Percentiles rank a stretch among this genome's conserved stretches.
phyloP scores from a whole-genome alignment of 2,888 invertebrate species.

The Pterobdella sp. region DNA sequence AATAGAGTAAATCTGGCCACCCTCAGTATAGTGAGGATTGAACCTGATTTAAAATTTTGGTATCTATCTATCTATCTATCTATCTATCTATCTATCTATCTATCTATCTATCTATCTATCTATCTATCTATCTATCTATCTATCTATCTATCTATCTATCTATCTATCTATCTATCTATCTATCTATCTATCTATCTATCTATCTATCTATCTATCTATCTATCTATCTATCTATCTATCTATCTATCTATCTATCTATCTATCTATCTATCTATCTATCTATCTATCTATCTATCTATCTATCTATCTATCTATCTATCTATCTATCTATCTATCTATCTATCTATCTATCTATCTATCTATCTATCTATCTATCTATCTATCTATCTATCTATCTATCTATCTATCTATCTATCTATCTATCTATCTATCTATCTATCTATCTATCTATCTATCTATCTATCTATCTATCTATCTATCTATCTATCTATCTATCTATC shows the following conservation, averaged over 20 bases:
- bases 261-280: constrained; percentile 8
- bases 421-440: constrained; percentile 8
- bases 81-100: constrained; percentile 8
- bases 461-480: constrained; percentile 2
- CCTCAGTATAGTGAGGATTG: no score
- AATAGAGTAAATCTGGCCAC: no score
- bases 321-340: constrained; percentile 8
- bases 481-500: constrained; percentile 6
- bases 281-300: constrained; percentile 8
- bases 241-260: constrained; percentile 8
- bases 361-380: constrained; percentile 8
- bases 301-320: constrained; percentile 8
- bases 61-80: constrained; percentile 8
- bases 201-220: constrained; percentile 8
- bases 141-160: constrained; percentile 8
- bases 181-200: constrained; percentile 8
- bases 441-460: constrained; percentile 8
- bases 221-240: constrained; percentile 8
- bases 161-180: constrained; percentile 8
- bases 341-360: constrained; percentile 8
- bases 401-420: no score
- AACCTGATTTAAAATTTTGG: no score
- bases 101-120: constrained; percentile 8
- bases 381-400: no score
- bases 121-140: constrained; percentile 8